These are phyloP conservation scores for Caenorhabditis sp. DNA, from an alignment of 2,888 invertebrate species.

Conservation along the genomic window DNA sequence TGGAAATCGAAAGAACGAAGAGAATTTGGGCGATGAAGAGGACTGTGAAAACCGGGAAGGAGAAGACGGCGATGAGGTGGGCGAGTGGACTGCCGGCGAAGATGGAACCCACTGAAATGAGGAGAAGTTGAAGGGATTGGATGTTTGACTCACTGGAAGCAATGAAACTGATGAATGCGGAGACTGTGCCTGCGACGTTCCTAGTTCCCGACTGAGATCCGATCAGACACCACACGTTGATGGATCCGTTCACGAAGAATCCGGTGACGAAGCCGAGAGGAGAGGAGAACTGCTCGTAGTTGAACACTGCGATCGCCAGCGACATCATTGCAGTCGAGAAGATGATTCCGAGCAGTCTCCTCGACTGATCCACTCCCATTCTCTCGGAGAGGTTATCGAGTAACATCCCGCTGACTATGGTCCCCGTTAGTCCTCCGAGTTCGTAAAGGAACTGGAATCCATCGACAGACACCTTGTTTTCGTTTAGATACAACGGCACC, in stretches of 20 bases:
- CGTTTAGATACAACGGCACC: slow-evolving; percentile 58
- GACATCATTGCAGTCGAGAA: slow-evolving; percentile 45
- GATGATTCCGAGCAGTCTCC: slow-evolving; percentile 35
- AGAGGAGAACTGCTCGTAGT: slow-evolving; percentile 5
- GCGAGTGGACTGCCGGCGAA: slow-evolving; percentile 65
- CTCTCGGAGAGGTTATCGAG: slow-evolving; percentile 37
- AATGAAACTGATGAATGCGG: slow-evolving; percentile 64
- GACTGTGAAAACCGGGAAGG: slow-evolving; percentile 33
- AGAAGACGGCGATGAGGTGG: slow-evolving; percentile 36
- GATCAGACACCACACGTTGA: slow-evolving; percentile 65
- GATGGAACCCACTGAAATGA: slow-evolving; percentile 63
- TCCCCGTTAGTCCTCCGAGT: slow-evolving; percentile 62
- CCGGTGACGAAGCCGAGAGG: slow-evolving; percentile 56
- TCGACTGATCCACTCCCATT: slow-evolving; percentile 32
- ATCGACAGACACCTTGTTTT: slow-evolving; percentile 31
- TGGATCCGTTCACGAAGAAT: slow-evolving; percentile 59
- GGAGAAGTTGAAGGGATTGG: not conserved
- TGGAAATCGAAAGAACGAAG: slow-evolving; percentile 43
- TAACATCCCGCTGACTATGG: slow-evolving; percentile 50
- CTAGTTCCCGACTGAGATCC: slow-evolving; percentile 45
- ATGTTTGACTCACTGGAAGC: slow-evolving; percentile 57
- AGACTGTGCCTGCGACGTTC: slow-evolving; percentile 53
- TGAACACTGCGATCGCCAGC: slow-evolving; percentile 22
- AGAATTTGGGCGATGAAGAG: slow-evolving; percentile 50
- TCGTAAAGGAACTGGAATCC: slow-evolving; percentile 60